Evolutionary conservation across 1,140 invertebrate genomes (phyloP).

Genomic region (Drosophila aff.): DNA sequence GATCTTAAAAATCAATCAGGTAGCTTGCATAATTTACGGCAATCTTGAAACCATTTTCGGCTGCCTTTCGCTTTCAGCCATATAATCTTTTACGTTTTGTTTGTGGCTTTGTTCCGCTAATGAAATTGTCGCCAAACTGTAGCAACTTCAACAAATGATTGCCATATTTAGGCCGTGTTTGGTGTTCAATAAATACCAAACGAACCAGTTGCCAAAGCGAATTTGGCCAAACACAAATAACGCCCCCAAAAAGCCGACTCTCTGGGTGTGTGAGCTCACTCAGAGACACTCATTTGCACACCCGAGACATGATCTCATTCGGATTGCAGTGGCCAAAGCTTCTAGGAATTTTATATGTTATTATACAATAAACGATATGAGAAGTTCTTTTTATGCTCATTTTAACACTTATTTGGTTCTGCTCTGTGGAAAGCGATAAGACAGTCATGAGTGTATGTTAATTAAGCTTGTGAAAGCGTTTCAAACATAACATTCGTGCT

Average conservation of each 20-base stretch:
- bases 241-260: constrained; percentile 17
- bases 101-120: constrained; percentile 48
- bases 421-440: constrained; percentile 21
- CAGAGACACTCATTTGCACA: constrained; percentile 6
- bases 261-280: constrained; percentile 29
- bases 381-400: constrained; percentile 14
- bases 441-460: constrained; percentile 30
- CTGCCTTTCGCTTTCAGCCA: constrained; percentile 67
- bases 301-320: constrained; percentile 44
- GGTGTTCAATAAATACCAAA: constrained; percentile 46
- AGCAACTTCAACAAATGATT: constrained; percentile 48
- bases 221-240: constrained; percentile 38
- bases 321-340: constrained; percentile 29
- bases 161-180: constrained; percentile 67
- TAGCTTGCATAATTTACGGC: constrained; percentile 66
- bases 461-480: constrained; percentile 58
- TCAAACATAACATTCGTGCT: constrained; percentile 49
- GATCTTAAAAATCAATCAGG: constrained; percentile 72
- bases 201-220: constrained; percentile 43
- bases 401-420: constrained; percentile 44
- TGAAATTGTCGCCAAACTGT: constrained; percentile 75
- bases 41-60: constrained; percentile 34
- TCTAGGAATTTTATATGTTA: constrained; percentile 26
- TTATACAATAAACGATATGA: constrained; percentile 16
- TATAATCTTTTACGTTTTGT: constrained; percentile 36